phyloP scores from a whole-genome alignment of 2,113 vertebrate species.

The Lonchura striata region DNA sequence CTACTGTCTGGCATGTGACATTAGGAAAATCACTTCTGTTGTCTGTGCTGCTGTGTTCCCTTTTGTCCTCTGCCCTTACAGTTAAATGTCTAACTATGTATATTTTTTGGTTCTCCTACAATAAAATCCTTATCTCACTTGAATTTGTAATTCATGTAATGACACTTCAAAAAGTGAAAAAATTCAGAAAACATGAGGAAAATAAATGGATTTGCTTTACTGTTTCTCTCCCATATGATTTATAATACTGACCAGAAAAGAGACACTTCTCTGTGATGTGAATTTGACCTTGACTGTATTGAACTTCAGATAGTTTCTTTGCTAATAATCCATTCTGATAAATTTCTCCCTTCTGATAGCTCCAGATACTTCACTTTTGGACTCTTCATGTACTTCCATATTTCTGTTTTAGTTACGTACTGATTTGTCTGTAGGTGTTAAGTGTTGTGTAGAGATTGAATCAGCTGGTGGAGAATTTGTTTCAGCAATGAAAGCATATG shows the following conservation, averaged over 20 bases:
- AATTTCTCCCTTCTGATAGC: not conserved
- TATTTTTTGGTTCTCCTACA: not conserved
- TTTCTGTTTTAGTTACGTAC: not conserved
- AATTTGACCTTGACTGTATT: not conserved
- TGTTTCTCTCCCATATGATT: not conserved
- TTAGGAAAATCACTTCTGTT: not conserved
- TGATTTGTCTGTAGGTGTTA: not conserved
- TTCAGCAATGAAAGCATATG: not conserved
- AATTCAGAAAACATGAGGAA: not conserved
- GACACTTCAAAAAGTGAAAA: not conserved
- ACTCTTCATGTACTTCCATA: not conserved
- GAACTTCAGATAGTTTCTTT: not conserved
- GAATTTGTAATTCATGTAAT: not conserved
- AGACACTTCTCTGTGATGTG: not conserved
- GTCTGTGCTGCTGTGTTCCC: not conserved
- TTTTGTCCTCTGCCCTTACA: not conserved
- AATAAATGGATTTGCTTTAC: not conserved
- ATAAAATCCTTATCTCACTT: not conserved
- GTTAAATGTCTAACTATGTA: not conserved
- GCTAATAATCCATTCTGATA: not conserved
- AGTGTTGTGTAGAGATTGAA: not conserved
- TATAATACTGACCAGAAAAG: not conserved
- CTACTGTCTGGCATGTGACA: not conserved
- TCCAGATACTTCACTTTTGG: not conserved
- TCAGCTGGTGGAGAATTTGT: not conserved